These are phyloP conservation scores for Platypus cylindrus DNA, from an alignment of 2,888 invertebrate species.

Conservation along the genomic window DNA sequence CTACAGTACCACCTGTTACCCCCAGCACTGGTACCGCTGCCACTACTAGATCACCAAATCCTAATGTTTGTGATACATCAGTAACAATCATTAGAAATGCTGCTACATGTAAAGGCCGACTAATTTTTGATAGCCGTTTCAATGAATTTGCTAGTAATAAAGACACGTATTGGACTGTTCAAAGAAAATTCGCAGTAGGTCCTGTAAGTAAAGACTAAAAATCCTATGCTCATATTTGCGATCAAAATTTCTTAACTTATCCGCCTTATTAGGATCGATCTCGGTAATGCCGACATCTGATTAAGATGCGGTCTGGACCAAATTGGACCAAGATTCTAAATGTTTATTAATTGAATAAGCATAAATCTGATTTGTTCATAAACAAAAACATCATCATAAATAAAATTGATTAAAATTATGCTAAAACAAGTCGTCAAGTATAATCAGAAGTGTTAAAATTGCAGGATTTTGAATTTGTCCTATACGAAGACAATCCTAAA, in stretches of 20 bases:
- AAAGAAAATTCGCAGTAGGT: conserved; percentile 41
- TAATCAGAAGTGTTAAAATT: conserved; percentile 2
- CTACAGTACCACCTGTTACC: conserved; percentile 10
- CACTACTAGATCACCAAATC: background rate
- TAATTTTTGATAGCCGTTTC: conserved; percentile 39
- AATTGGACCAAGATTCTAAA: too few relatives aligned
- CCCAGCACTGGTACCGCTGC: conserved; percentile 1
- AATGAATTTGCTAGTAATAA: conserved; percentile 30
- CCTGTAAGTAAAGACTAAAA: conserved; percentile 43
- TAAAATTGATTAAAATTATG: too few relatives aligned
- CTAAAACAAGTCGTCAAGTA: too few relatives aligned
- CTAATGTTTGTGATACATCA: conserved; percentile 11
- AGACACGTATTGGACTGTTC: conserved; percentile 27
- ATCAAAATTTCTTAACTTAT: too few relatives aligned
- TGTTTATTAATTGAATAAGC: too few relatives aligned
- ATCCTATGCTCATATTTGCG: too few relatives aligned
- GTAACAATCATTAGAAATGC: conserved; percentile 19
- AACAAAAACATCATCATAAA: too few relatives aligned
- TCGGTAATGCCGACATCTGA: too few relatives aligned
- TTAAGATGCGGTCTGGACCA: too few relatives aligned
- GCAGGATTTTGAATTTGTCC: conserved; percentile 60
- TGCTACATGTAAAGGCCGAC: conserved; percentile 39
- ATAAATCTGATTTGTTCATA: too few relatives aligned
- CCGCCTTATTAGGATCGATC: too few relatives aligned
- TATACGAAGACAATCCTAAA: conserved; percentile 46